phyloP scores from a whole-genome alignment of 2,888 invertebrate species.

The Polymixis flavicincta region DNA sequence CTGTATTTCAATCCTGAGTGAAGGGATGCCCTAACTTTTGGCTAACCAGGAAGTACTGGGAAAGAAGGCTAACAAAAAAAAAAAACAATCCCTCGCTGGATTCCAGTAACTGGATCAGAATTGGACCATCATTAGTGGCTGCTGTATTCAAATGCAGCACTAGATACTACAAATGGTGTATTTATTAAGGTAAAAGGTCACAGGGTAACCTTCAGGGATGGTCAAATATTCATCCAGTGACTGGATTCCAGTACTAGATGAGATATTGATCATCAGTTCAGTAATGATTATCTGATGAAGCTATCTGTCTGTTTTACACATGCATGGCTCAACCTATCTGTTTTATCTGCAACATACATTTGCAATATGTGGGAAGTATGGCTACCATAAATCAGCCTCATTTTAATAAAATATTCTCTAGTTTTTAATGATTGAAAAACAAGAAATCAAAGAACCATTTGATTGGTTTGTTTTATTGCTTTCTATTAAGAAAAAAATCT shows the following conservation, averaged over 20 bases:
- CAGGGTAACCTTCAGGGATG: background rate
- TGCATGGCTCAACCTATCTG: background rate
- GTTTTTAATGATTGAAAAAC: background rate
- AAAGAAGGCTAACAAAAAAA: background rate
- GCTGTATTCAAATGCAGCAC: background rate
- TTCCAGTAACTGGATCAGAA: background rate
- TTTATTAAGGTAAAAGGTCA: background rate
- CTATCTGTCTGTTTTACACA: background rate
- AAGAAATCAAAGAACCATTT: no score
- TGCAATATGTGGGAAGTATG: background rate
- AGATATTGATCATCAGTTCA: conserved; percentile 3
- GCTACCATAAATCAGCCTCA: background rate
- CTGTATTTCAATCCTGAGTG: background rate
- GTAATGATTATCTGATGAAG: background rate
- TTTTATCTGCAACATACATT: background rate
- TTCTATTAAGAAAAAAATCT: no score
- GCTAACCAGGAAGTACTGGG: background rate
- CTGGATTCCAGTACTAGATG: background rate
- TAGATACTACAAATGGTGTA: background rate
- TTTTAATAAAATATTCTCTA: background rate
- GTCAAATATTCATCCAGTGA: background rate
- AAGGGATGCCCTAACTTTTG: background rate
- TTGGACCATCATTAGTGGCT: background rate
- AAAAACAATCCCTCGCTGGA: background rate
- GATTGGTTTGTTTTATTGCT: no score